phyloP scores from a whole-genome alignment of 2,888 invertebrate species.

The Neuroscelio doddi region DNA sequence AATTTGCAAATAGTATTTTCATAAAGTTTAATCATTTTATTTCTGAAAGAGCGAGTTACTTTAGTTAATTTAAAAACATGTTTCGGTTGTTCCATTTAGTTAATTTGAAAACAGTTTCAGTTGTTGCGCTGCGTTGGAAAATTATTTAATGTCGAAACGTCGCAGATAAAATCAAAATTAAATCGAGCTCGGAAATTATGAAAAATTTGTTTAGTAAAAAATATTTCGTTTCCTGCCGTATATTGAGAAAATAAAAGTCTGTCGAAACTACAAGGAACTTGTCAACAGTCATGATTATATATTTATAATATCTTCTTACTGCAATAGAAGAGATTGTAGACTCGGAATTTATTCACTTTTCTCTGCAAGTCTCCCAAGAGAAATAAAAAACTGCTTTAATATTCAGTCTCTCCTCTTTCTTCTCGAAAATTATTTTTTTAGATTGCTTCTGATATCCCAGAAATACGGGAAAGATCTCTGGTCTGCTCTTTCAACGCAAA shows the following conservation, averaged over 20 bases:
- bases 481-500: too few relatives aligned
- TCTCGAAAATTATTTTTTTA: conserved; percentile 4
- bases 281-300: background rate
- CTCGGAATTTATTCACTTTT: conserved; percentile 2
- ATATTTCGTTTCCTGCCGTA: background rate
- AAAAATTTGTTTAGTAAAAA: too few relatives aligned
- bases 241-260: background rate
- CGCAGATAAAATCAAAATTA: too few relatives aligned
- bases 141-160: too few relatives aligned
- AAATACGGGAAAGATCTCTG: background rate
- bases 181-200: too few relatives aligned
- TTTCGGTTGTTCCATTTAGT: too few relatives aligned
- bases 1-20: background rate
- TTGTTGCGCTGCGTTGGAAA: too few relatives aligned
- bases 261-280: background rate
- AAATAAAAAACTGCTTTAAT: conserved; percentile 5
- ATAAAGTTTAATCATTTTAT: background rate
- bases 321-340: background rate
- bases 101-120: too few relatives aligned
- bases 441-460: conserved; percentile 4
- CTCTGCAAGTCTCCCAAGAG: conserved; percentile 1
- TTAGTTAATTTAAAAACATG: too few relatives aligned
- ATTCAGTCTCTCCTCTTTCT: conserved; percentile 3
- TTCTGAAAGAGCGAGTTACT: background rate
- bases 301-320: background rate